Conservation (phyloP, 2,888 invertebrate species). For the Ametastegia equiseti region DNA sequence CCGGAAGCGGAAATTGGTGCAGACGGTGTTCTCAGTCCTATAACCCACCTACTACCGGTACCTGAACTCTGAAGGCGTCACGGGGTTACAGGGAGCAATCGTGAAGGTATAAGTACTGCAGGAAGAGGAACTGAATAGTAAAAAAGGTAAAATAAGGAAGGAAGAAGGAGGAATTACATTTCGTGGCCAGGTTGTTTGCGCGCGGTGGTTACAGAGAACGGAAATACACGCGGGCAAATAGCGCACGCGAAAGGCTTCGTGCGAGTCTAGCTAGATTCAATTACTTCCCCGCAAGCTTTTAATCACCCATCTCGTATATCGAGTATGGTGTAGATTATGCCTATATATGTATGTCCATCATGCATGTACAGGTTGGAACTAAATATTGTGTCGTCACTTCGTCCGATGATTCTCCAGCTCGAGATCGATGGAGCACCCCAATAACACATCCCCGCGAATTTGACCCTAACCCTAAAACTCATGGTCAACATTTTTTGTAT, state of each 20-base stretch:
- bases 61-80: no score
- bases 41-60: no score
- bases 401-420: no score
- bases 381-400: no score
- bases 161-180: conserved; percentile 3
- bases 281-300: conserved; percentile 4
- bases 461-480: no score
- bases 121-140: conserved; percentile 12
- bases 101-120: neutral
- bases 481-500: no score
- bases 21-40: neutral
- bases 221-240: neutral
- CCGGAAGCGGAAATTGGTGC: conserved; percentile 25
- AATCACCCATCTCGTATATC: conserved; percentile 5
- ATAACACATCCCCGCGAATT: no score
- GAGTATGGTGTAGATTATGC: neutral
- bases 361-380: no score
- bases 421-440: no score
- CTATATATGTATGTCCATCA: no score
- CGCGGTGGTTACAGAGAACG: conserved; percentile 13
- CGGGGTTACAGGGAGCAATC: neutral
- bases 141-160: no score
- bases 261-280: conserved; percentile 22
- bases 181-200: neutral
- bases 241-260: conserved; percentile 21